phyloP scores from a whole-genome alignment of 2,888 invertebrate species.

The Hoplodrina ambigua region DNA sequence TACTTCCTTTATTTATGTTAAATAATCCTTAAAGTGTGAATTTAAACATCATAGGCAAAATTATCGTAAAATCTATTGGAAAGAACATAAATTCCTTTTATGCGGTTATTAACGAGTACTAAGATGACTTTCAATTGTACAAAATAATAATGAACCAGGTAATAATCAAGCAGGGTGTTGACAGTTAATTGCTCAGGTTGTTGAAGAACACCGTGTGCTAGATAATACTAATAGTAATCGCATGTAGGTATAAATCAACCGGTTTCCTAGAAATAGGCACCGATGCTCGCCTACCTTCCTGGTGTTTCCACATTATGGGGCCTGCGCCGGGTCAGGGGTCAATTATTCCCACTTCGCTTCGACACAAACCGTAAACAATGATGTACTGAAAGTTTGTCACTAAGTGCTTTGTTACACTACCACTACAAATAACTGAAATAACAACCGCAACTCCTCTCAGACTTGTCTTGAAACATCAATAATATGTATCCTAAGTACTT shows the following conservation, averaged over 20 bases:
- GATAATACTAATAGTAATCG: conserved; percentile 57
- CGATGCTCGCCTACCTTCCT: conserved; percentile 69
- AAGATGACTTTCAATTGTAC: neutral
- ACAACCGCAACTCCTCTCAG: conserved; percentile 27
- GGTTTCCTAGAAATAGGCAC: conserved; percentile 67
- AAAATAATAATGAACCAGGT: conserved; percentile 12
- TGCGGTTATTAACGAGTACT: neutral
- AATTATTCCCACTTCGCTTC: conserved; percentile 72
- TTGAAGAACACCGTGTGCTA: conserved; percentile 48
- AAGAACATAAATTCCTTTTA: neutral
- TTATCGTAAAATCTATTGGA: neutral
- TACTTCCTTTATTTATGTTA: neutral
- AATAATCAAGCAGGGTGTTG: conserved; percentile 25
- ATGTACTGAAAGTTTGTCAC: conserved; percentile 53
- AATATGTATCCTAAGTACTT: conserved; percentile 28
- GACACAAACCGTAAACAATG: conserved; percentile 65
- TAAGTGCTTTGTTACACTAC: conserved; percentile 56
- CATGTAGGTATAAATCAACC: conserved; percentile 65
- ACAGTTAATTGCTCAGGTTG: conserved; percentile 36
- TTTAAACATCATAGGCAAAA: conserved; percentile 1
- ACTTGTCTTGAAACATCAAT: conserved; percentile 31
- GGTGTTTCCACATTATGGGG: conserved; percentile 73
- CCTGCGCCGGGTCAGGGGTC: conserved; percentile 70
- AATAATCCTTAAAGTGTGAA: neutral
- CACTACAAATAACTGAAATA: conserved; percentile 39